Conservation (phyloP, 2,113 vertebrate species). For the Osmerus mordax region DNA sequence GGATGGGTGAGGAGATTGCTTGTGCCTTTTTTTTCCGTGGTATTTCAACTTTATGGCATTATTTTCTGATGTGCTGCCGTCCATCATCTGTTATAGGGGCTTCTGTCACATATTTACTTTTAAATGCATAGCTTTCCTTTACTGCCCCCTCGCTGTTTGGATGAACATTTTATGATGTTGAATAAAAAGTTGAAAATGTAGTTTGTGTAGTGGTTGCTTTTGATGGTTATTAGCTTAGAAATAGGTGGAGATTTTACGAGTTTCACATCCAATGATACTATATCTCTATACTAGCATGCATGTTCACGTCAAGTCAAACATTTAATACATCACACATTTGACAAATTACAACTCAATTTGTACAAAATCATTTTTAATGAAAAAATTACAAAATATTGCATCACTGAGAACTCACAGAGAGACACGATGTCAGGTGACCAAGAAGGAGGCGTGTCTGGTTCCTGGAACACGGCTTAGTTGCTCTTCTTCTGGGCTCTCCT, state of each 20-base stretch:
- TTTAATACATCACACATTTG: constrained; percentile 13
- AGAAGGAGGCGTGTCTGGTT: not conserved
- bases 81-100: constrained; percentile 73
- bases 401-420: not conserved
- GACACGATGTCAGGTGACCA: not conserved
- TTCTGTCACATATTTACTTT: constrained; percentile 58
- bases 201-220: constrained; percentile 65
- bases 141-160: constrained; percentile 46
- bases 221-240: constrained; percentile 54
- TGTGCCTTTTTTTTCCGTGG: constrained; percentile 73
- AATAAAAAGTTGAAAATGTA: constrained; percentile 60
- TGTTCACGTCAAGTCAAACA: no score
- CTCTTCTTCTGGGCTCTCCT: constrained; percentile 81
- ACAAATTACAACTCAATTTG: constrained; percentile 45
- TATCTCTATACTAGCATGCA: no score
- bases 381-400: constrained; percentile 36
- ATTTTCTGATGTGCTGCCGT: constrained; percentile 73
- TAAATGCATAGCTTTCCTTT: constrained; percentile 59
- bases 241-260: constrained; percentile 59
- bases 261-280: not conserved
- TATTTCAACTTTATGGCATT: constrained; percentile 81
- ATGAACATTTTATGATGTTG: constrained; percentile 67
- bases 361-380: constrained; percentile 63
- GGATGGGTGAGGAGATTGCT: constrained; percentile 61
- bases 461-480: not conserved